Base-by-base conservation (phyloP, 1,140 invertebrate genomes). In the Eumaeus atala region DNA sequence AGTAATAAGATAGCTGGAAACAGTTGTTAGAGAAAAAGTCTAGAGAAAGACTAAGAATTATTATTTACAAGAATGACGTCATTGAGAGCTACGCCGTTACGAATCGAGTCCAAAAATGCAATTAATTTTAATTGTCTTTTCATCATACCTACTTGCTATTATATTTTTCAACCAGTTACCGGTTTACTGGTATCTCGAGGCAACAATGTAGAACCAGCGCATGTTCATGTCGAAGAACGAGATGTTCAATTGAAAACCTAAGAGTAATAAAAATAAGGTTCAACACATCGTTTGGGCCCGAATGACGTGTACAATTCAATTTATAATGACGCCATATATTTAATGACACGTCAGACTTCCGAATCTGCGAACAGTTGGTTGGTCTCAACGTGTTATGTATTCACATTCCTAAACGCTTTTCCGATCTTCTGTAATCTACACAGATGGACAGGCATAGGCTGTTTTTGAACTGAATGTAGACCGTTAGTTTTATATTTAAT, bases 21-120 rank as follows among this genome's bases (percentile, higher is more conserved):
- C 21, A 28, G 21, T 28, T 3, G 2, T 28, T 28, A 28, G 2
- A 3, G 2, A 6, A 28, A 3, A 28, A 3, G 21, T 28, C 2
- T 28, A 28, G 2, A 28, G 21, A 28, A 28, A 28, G 2, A 28
- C 21, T 28, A 28, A 28, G 21, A 28, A 28, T 6, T 28, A 28
- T 28, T 28, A 28, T 28, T 28, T 28, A 6, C 21, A 6, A 28
- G 21, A 28, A 28, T 28, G 21, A 28, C 21, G 21, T 28, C 21
- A 28, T 28, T 2, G 21, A 28, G 2, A 28, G 48, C 48, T n/a
- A 28, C 17, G 34, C 48, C 12, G 8, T 12, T 50, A 35, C 16
- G 33, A 50, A 50, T 50, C 14, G 33, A 50, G 48, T 50, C 48
- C 34, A 50, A 50, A 44, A 50, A 50, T 50, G 48, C 48, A 50